Conservation (phyloP, 2,797 vertebrate genomes). For the Rallus crepitans region DNA sequence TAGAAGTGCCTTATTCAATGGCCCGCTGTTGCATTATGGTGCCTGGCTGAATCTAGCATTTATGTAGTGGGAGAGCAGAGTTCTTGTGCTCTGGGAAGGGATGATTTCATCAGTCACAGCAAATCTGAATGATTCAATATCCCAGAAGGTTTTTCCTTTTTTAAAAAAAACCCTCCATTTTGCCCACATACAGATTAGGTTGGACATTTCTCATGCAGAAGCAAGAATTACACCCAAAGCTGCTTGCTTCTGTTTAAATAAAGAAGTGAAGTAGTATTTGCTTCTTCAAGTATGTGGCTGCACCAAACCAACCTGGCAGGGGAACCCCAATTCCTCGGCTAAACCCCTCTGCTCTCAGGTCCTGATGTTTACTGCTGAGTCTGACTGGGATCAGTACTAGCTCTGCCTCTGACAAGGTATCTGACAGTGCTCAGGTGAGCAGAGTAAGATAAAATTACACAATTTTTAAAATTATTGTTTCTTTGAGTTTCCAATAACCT, state of each 20-base stretch:
- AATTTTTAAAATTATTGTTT: not conserved
- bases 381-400: not conserved
- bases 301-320: not conserved
- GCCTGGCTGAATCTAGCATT: not conserved
- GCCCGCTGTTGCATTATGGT: not conserved
- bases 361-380: not conserved
- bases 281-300: not conserved
- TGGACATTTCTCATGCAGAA: not conserved
- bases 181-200: not conserved
- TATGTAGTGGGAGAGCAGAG: not conserved
- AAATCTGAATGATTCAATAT: not conserved
- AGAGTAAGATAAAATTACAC: not conserved
- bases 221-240: not conserved
- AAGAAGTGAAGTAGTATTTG: not conserved
- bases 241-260: not conserved
- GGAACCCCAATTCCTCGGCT: not conserved
- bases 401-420: not conserved
- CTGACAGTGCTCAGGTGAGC: not conserved
- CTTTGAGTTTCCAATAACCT: not conserved
- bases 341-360: not conserved
- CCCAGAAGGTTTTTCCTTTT: not conserved
- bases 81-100: not conserved
- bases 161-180: not conserved
- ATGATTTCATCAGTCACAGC: not conserved
- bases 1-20: conserved; percentile 4